phyloP scores from a whole-genome alignment of 1,140 invertebrate species.

The Globodera ellingtonae region DNA sequence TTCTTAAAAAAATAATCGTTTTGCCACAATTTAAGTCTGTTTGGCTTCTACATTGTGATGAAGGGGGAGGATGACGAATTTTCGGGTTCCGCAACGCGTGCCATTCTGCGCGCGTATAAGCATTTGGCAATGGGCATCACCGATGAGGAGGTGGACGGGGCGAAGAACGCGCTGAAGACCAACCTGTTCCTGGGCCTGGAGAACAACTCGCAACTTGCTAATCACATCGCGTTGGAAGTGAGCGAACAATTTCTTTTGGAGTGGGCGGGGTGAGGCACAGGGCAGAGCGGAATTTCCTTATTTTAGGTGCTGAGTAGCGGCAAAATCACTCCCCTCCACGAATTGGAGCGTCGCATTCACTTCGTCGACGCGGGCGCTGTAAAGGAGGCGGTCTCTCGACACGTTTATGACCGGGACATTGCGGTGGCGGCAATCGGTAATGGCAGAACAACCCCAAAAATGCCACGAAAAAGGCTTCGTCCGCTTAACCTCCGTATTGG shows the following conservation, averaged over 20 bases:
- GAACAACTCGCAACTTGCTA: constrained; percentile 41
- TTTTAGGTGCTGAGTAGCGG: constrained; percentile 49
- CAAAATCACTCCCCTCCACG: constrained; percentile 30
- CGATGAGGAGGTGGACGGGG: constrained; percentile 51
- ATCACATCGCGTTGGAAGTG: constrained; percentile 48
- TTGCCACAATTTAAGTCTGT: constrained; percentile 24
- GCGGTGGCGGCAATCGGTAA: constrained; percentile 46
- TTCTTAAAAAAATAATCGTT: too few relatives aligned
- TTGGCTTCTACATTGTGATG: constrained; percentile 46
- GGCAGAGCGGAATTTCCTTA: background rate
- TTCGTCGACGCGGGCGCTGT: constrained; percentile 37
- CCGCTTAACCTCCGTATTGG: background rate
- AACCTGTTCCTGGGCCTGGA: constrained; percentile 42
- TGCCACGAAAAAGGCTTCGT: background rate
- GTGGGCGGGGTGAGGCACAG: background rate
- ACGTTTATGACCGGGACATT: constrained; percentile 54
- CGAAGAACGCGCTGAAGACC: constrained; percentile 44
- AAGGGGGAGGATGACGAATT: constrained; percentile 31
- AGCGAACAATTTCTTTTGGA: constrained; percentile 4
- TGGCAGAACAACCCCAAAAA: background rate
- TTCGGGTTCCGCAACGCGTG: background rate
- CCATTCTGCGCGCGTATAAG: constrained; percentile 48
- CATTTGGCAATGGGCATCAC: constrained; percentile 45
- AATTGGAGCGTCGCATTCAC: constrained; percentile 46
- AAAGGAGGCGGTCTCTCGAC: constrained; percentile 44